A percentile compares a stretch with the other conserved stretches of the same genome.
These are phyloP conservation scores for Drosophila pseudoobscura DNA, from an alignment of 1,140 invertebrate species.

Conservation along the genomic window DNA sequence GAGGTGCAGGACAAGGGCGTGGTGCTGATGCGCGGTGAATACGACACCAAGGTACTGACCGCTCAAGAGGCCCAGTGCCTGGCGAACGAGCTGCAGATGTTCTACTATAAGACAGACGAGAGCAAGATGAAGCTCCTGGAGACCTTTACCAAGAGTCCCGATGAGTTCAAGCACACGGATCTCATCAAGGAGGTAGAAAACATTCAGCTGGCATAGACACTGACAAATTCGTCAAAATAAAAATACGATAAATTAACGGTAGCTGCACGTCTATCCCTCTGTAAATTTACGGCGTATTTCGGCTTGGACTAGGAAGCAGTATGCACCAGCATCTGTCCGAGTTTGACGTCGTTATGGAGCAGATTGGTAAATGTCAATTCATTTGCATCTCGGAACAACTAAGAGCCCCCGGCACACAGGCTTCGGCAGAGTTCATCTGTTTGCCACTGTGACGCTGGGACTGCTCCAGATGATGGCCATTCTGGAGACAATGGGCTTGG, in stretches of 20 bases:
- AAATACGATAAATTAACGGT: slow-evolving; percentile 8
- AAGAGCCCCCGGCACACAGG: slow-evolving; percentile 15
- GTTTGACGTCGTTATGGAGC: slow-evolving; percentile 59
- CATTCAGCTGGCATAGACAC: slow-evolving; percentile 84
- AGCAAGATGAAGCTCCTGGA: slow-evolving; percentile 88
- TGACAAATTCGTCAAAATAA: slow-evolving; percentile 23
- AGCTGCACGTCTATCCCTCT: neutral
- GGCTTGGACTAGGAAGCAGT: neutral
- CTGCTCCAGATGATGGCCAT: slow-evolving; percentile 70
- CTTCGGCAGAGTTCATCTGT: slow-evolving; percentile 58
- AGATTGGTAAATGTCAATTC: slow-evolving; percentile 47
- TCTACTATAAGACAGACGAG: slow-evolving; percentile 88
- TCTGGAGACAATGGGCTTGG: slow-evolving; percentile 68
- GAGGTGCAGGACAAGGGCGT: slow-evolving; percentile 92
- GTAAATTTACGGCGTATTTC: slow-evolving; percentile 1
- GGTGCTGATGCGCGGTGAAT: slow-evolving; percentile 94
- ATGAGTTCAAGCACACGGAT: slow-evolving; percentile 93
- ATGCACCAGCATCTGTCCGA: slow-evolving; percentile 29
- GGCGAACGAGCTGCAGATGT: slow-evolving; percentile 93
- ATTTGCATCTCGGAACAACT: neutral
- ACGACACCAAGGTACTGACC: slow-evolving; percentile 91
- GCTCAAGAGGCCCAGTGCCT: slow-evolving; percentile 92
- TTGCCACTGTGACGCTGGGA: slow-evolving; percentile 53
- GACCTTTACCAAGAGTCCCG: slow-evolving; percentile 88
- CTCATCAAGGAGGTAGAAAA: slow-evolving; percentile 92